phyloP scores from a whole-genome alignment of 1,140 invertebrate genomes.

The Telenomus remus region DNA sequence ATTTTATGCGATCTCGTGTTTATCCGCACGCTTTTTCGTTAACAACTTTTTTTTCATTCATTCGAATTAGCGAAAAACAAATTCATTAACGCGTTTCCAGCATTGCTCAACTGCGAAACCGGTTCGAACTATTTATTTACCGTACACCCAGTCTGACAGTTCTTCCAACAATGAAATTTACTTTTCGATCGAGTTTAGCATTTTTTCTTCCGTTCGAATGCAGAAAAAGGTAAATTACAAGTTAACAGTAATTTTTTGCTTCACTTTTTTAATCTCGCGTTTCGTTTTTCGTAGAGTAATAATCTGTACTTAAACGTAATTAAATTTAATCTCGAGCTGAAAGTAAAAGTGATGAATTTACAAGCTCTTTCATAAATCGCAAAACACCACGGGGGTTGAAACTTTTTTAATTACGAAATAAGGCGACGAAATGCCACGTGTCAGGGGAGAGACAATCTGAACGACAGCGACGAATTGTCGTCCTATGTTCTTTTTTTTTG shows the following conservation, averaged over 20 bases:
- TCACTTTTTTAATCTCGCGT: not conserved
- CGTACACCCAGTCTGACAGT: no score
- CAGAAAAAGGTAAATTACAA: no score
- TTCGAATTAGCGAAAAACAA: not conserved
- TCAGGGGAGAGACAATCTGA: slow-evolving; percentile 9
- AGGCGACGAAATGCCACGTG: slow-evolving; percentile 11
- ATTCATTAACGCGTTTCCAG: no score
- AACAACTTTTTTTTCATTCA: not conserved
- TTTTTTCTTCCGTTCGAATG: no score
- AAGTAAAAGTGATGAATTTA: slow-evolving; percentile 39
- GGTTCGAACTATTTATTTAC: no score
- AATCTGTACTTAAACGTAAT: not conserved
- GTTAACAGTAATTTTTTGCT: no score
- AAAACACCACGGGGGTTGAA: slow-evolving; percentile 12
- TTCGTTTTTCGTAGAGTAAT: not conserved
- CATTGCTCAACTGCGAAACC: no score
- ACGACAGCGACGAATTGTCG: slow-evolving; percentile 2
- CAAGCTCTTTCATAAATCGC: slow-evolving; percentile 9
- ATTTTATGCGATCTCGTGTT: slow-evolving; percentile 8
- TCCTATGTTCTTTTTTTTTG: slow-evolving; percentile 14
- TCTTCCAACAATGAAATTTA: no score
- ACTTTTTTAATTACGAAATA: slow-evolving; percentile 40
- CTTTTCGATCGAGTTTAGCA: no score
- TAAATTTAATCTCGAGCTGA: slow-evolving; percentile 10
- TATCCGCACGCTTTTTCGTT: not conserved